Evolutionary conservation across 2,888 invertebrate species (phyloP), one percentile per base, ranked within the genome.

Genomic region (Chromoteleia sp.): DNA sequence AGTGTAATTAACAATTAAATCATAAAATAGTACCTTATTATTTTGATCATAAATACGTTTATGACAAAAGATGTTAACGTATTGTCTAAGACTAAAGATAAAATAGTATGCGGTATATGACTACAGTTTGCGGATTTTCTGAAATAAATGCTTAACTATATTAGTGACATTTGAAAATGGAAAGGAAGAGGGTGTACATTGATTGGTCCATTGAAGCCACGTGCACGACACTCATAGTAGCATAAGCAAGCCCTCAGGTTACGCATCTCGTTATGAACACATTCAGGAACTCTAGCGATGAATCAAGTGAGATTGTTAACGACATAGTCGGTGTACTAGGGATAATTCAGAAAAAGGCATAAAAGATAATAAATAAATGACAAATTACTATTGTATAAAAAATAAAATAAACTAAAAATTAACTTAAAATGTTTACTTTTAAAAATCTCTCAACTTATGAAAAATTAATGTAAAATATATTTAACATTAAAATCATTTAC

Each of bases 161-260:
- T 83, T 73, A 78, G 79, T 67, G 74, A 76, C 76, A 73, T 79
- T 78, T 74, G 76, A 84, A 79, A 82, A 77, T 83, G 74, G 68
- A 65, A 76, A 79, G 84, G 88, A 88, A 89, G 89, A 88, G 91
- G 90, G 90, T 88, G 87, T 89, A 88, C 87, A 90, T 90, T 92
- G 91, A 92, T 92, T 92, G 91, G 91, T 91, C 91, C 90, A 92
- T 92, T 91, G 91, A 91, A 89, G 88, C 88, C 88, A 89, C 89
- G 90, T 90, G 90, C 88, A 87, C 85, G 84, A 76, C 82, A 83
- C 86, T 86, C 86, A 87, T 87, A 87, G 86, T 84, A 86, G 85
- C 85, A 84, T 84, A 83, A 87, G 85, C 85, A 87, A 87, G 86
- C 88, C 88, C 89, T 87, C 88, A 88, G 86, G 87, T 88, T 88